phyloP scores from a whole-genome alignment of 2,113 vertebrate species.

The Cyprinodon brontotheroides region DNA sequence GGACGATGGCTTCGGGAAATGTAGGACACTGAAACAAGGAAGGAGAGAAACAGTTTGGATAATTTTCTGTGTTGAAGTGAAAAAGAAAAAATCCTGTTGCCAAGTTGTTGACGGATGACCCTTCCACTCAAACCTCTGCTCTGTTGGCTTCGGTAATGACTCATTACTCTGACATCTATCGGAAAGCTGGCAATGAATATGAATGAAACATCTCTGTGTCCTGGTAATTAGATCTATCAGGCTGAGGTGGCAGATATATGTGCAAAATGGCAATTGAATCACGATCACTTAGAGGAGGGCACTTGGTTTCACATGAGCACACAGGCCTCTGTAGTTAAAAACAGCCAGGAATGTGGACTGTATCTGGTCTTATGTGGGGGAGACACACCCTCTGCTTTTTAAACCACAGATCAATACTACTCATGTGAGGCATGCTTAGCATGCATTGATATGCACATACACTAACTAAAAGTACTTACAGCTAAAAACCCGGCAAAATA shows the following conservation, averaged over 20 bases:
- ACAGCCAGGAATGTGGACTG: background rate
- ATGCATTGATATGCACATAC: too few relatives aligned
- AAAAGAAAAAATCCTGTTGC: conserved; percentile 10
- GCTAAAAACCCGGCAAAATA: background rate
- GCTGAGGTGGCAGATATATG: conserved; percentile 56
- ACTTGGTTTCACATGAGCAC: background rate
- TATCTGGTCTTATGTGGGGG: background rate
- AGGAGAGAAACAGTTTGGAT: background rate
- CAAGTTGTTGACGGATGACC: conserved; percentile 49
- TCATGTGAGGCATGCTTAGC: background rate
- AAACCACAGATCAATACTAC: background rate
- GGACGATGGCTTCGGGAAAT: background rate
- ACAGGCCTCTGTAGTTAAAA: background rate
- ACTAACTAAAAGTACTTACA: background rate
- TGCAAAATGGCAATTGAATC: conserved; percentile 44
- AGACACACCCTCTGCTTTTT: too few relatives aligned
- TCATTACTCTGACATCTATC: conserved; percentile 48
- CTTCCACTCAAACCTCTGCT: conserved; percentile 14
- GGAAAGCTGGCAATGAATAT: conserved; percentile 71
- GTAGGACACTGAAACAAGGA: background rate
- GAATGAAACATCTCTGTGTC: conserved; percentile 57
- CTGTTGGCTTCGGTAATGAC: conserved; percentile 1
- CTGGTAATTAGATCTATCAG: conserved; percentile 74
- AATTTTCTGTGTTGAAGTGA: background rate
- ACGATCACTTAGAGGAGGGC: conserved; percentile 69